A percentile compares a stretch with the other conserved stretches of the same genome.
phyloP scores from a whole-genome alignment of 2,888 invertebrate genomes.

The Drosophila paranaensis region DNA sequence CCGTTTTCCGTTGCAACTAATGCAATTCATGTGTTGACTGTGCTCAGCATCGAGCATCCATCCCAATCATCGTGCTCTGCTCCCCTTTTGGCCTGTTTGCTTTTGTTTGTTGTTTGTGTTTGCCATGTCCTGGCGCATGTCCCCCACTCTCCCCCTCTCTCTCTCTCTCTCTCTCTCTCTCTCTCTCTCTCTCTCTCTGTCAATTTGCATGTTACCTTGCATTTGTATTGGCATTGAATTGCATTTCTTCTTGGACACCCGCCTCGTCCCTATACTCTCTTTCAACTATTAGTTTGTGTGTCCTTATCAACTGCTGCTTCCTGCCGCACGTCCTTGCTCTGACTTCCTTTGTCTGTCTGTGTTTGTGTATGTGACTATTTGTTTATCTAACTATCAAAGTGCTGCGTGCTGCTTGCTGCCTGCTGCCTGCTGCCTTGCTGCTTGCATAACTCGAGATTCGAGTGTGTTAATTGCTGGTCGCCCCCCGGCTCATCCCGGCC shows the following conservation, averaged over 20 bases:
- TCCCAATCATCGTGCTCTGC: constrained; percentile 13
- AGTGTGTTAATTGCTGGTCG: constrained; percentile 74
- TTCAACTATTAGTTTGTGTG: constrained; percentile 46
- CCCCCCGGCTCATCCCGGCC: constrained; percentile 10
- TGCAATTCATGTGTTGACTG: constrained; percentile 75
- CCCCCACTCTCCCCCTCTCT: constrained; percentile 25
- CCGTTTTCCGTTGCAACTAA: constrained; percentile 61
- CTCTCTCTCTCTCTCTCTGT: constrained; percentile 44
- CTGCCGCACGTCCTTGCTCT: constrained; percentile 69
- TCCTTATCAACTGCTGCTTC: constrained; percentile 68
- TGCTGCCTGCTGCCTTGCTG: constrained; percentile 67
- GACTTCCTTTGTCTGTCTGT: constrained; percentile 62
- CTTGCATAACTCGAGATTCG: constrained; percentile 67
- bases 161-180: constrained; percentile 14
- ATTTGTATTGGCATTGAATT: constrained; percentile 74
- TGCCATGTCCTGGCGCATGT: constrained; percentile 64
- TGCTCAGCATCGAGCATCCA: constrained; percentile 4
- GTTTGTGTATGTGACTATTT: constrained; percentile 50
- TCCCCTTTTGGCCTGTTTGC: constrained; percentile 28
- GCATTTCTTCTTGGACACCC: constrained; percentile 31
- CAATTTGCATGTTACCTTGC: constrained; percentile 78
- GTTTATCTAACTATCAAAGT: constrained; percentile 80
- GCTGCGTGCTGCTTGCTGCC: constrained; percentile 75
- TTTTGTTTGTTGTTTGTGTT: constrained; percentile 64
- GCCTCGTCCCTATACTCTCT: not conserved